Evolutionary conservation across 2,113 vertebrate species (phyloP), one percentile per base, ranked within the genome.

Genomic region (Bambusicola thoracicus): DNA sequence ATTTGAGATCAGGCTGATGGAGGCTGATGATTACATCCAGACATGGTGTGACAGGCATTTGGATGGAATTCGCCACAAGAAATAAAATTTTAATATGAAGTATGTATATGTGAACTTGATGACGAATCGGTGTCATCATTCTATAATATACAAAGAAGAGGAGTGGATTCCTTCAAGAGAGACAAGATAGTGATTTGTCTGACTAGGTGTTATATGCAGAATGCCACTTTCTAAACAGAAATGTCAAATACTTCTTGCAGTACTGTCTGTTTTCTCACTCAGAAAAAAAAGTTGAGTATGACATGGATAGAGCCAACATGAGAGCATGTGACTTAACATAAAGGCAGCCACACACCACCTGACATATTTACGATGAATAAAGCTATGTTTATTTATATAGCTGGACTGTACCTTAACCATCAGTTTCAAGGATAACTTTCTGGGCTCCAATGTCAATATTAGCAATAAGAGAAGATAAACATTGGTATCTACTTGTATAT

Each of bases 281-380:
- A 53, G 10, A 8, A 13, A 66, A 55, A 12, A 21, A n/a, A 41
- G 29, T 25, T 0, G 1, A 9, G 63, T 70, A 18, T 16, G 43
- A 30, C 25, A 48, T 18, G 29, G 56, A 43, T 15, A 14, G 49
- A 36, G 24, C 14, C 25, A 53, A 17, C 11, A 11, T 51, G 22
- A 93, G 38, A 81, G 66, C 17, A 10, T 1, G 0, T 36, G 27
- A n/a, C 25, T 70, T 76, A 15, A 24, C 80, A 44, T 25, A 65
- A 36, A 27, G 24, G 29, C 21, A 70, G 9, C 11, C 38, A 53
- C 38, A 67, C 24, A 61, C 25, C 1, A 0, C 0, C 0, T 24
- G 25, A 38, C 11, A 30, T 1, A 0, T 25, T 81, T 38, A 43
- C 8, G 22, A 40, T 63, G 24, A 44, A 18, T 46, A 75, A 92